Evolutionary conservation across 2,113 vertebrate species (phyloP).

Genomic region (Sander lucioperca): DNA sequence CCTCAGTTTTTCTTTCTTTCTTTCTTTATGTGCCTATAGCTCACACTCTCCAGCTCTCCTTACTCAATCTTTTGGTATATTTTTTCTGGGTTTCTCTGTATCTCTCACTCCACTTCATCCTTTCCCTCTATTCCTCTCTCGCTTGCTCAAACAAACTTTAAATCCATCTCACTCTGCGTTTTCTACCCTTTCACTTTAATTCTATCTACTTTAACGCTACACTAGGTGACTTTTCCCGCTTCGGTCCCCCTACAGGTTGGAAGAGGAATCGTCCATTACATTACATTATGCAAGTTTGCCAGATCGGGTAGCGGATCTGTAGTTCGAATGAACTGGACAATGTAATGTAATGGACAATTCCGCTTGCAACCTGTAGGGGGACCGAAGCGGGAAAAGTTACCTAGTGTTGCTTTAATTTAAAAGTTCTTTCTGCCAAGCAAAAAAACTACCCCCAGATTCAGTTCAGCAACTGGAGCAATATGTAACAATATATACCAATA

Average conservation of each 20-base stretch:
- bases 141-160: background rate
- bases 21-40: background rate
- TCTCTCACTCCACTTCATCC: background rate
- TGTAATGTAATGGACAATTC: too few species aligned
- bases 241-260: too few species aligned
- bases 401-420: background rate
- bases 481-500: background rate
- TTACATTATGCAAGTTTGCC: too few species aligned
- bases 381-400: too few species aligned
- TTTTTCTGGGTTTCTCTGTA: background rate
- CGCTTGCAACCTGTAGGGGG: too few species aligned
- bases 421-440: background rate
- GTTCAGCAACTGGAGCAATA: background rate
- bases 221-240: too few species aligned
- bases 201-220: background rate
- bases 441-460: background rate
- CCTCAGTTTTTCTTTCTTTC: background rate
- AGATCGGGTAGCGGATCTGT: too few species aligned
- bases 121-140: background rate
- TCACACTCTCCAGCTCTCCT: background rate
- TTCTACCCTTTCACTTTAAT: background rate
- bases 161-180: background rate
- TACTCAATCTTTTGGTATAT: background rate
- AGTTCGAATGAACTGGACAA: too few species aligned
- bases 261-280: too few species aligned